Base-by-base conservation (phyloP, 1,140 invertebrate species). In the Oreohelix idahoensis region DNA sequence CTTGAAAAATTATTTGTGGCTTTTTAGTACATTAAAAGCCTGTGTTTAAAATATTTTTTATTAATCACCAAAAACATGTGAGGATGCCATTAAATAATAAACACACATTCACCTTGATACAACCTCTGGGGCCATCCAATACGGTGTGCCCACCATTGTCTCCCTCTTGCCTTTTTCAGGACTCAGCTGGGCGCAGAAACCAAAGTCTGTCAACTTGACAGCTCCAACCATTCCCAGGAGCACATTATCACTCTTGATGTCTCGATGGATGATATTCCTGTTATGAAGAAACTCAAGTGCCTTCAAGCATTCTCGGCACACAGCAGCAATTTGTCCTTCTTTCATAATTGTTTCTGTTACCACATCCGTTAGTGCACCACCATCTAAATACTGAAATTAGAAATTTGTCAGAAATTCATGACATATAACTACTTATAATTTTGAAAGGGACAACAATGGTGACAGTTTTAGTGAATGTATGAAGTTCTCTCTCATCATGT, bases 261-360 rank as follows among this genome's bases (percentile, higher is more conserved):
- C 93, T 53, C 92, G 94, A 93, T 99, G 98, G 92, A 99, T 99
- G 81, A 99, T 98, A 93, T 98, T 97, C 94, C 99, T 98, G 87
- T 95, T 95, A 93, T 99, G 98, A 51, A 99, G 94, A 93, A 99
- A 99, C 90, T 99, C 97, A 75, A 99, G 93, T 4, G 98, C 98
- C 92, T 98, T 97, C 73, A 99, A 93, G 73, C 90, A 99, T 97
- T 93, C 93, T 45, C 97, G 94, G 90, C 97, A 98, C 17, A 99
- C 98, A 20, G 98, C 98, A 0, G 98, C 98, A 85, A 99, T 99
- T 93, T 99, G 98, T 35, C 97, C 98, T 87, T 94, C 94, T 74
- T 93, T 93, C 89, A 94, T 92, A 58, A 94, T 92, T 1, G 94
- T 94, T 86, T 94, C 93, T 20, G 93, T 93, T 63, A 94, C 94